These are phyloP conservation scores for Gallinago jamesoni DNA, from an alignment of 2,113 vertebrate species.

Conservation along the genomic window DNA sequence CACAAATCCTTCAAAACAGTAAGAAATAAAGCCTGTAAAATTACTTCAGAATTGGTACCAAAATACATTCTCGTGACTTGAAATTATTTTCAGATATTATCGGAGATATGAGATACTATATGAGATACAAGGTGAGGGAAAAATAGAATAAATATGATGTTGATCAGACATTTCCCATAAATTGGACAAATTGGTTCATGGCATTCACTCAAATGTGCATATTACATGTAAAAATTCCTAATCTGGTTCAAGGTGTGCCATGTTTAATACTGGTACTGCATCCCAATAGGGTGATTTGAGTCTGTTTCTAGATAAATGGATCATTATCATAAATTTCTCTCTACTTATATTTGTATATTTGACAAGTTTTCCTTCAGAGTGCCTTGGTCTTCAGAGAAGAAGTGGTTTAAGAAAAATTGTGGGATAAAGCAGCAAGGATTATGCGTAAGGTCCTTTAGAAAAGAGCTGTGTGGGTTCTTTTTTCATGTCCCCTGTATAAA, in stretches of 20 bases:
- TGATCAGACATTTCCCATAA: neutral
- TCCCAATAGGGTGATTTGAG: neutral
- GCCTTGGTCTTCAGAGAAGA: neutral
- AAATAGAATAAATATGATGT: neutral
- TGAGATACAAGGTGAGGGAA: neutral
- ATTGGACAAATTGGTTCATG: neutral
- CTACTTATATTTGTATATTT: neutral
- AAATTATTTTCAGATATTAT: neutral
- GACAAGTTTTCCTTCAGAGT: neutral
- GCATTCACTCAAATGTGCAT: neutral
- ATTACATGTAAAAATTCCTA: neutral
- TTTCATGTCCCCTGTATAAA: fast-evolving
- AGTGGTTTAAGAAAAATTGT: neutral
- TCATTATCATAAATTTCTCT: neutral
- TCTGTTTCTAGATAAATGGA: neutral
- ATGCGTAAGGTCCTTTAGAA: neutral
- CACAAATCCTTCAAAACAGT: neutral
- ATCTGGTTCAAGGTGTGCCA: neutral
- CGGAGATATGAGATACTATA: neutral
- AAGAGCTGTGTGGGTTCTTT: neutral
- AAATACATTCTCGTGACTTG: neutral
- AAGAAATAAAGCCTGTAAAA: neutral
- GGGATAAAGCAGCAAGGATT: neutral
- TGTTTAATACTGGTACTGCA: neutral
- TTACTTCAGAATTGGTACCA: neutral